Percentiles rank a stretch among this genome's conserved stretches.
phyloP scores from a whole-genome alignment of 2,888 invertebrate genomes.

The Diplolepis rosae region DNA sequence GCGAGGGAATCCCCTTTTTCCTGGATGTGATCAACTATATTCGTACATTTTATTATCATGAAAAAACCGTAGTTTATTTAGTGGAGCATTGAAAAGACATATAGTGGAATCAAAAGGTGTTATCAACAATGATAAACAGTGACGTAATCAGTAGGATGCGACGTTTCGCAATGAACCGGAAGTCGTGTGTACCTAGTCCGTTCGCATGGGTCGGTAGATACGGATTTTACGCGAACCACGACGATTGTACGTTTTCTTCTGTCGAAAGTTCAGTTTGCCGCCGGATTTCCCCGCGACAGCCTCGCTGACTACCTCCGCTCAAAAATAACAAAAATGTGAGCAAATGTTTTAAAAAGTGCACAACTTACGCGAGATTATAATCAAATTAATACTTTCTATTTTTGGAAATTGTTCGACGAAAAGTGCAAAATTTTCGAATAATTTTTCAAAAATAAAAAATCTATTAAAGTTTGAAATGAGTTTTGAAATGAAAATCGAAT shows the following conservation, averaged over 20 bases:
- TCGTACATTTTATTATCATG: neutral
- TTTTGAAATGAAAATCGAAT: no score
- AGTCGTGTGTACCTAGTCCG: neutral
- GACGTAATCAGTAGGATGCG: conserved; percentile 21
- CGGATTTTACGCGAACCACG: conserved; percentile 17
- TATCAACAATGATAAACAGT: conserved; percentile 13
- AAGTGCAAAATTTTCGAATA: no score
- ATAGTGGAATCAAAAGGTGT: conserved; percentile 14
- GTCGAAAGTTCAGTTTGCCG: conserved; percentile 28
- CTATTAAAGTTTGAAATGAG: no score
- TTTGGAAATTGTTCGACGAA: no score
- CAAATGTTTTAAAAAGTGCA: neutral
- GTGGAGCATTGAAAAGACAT: neutral
- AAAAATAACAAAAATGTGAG: conserved; percentile 3
- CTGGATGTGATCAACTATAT: neutral
- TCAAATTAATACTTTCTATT: no score
- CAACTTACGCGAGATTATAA: no score
- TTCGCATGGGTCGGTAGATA: conserved; percentile 21
- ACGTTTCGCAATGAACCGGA: conserved; percentile 25
- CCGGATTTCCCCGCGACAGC: conserved; percentile 15
- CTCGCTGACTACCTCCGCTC: neutral
- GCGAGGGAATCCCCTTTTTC: neutral
- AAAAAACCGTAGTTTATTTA: neutral
- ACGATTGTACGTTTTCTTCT: conserved; percentile 26
- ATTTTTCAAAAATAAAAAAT: no score